Evolutionary conservation across 2,113 vertebrate genomes (phyloP), one percentile per base, ranked within the genome.

Genomic region (Corythornis cristatus): DNA sequence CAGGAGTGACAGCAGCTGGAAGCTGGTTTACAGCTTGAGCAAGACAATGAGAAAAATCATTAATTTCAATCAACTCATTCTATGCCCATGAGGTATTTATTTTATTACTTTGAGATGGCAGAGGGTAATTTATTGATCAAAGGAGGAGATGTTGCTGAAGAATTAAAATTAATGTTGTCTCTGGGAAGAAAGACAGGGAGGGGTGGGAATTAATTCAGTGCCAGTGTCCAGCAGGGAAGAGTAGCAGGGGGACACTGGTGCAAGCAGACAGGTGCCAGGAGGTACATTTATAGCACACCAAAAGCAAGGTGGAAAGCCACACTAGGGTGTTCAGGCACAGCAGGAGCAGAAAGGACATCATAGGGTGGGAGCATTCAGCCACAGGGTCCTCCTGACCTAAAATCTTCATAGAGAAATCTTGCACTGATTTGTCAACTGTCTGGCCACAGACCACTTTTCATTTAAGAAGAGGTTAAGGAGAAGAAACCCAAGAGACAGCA

Each of bases 71-170:
- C 88, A 72, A 72, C 73, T 70, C 77, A 20, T 29, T 67, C 40
- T 14, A 83, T 17, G 1, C 67, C 86, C 78, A n/a, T 19, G 51
- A 94, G 81, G 65, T n/a, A 86, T 92, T 95, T 79, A 61, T 89
- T 93, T 93, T 50, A 89, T 96, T 93, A 65, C 80, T 88, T 60
- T 20, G 71, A 83, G 75, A 21, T 22, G 64, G 87, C 80, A 93
- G 72, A 95, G 80, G 67, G 51, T 60, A 88, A 96, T 94, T 93
- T 90, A 96, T 89, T 11, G 21, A 89, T 60, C 78, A 67, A 60
- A 94, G 70, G 25, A 83, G 56, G 51, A 68, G 65, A 56, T 11
- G 72, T 45, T 89, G 68, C 80, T 78, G 61, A 76, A 57, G 72
- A 93, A 78, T 94, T 86, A 81, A 91, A 93, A 86, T 8, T 23